Evolutionary conservation across 2,888 invertebrate genomes (phyloP).

Genomic region (Agrotis puta): DNA sequence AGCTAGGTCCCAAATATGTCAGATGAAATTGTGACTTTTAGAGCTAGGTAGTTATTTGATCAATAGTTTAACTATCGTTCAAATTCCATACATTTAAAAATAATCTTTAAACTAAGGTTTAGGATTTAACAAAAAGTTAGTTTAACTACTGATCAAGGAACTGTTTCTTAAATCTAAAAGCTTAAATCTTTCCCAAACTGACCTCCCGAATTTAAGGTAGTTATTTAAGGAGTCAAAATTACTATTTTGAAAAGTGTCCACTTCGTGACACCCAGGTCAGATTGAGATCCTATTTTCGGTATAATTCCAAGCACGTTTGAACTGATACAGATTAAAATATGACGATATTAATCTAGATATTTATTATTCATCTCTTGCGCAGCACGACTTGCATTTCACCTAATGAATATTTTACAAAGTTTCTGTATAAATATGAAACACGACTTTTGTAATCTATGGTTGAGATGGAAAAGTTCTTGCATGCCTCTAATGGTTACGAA

Average conservation of each 20-base stretch:
- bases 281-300: constrained; percentile 48
- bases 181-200: background rate
- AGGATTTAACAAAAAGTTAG: too few relatives aligned
- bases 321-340: constrained; percentile 82
- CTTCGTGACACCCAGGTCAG: constrained; percentile 49
- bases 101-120: too few relatives aligned
- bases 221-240: constrained; percentile 1
- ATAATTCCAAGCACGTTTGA: constrained; percentile 80
- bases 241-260: constrained; percentile 15
- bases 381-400: constrained; percentile 85
- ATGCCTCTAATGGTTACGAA: constrained; percentile 9
- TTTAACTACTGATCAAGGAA: background rate
- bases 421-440: constrained; percentile 72
- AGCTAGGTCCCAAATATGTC: too few relatives aligned
- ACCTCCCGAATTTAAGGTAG: background rate
- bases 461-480: constrained; percentile 29
- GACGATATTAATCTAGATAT: constrained; percentile 80
- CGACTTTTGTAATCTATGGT: constrained; percentile 62
- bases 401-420: constrained; percentile 83
- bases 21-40: too few relatives aligned
- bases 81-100: too few relatives aligned
- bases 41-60: too few relatives aligned
- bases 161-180: background rate
- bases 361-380: constrained; percentile 80
- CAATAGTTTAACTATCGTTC: too few relatives aligned